A percentile compares a stretch with the other conserved stretches of the same genome.
Conservation (phyloP, 2,113 vertebrate genomes). For the Cavia porcellus region DNA sequence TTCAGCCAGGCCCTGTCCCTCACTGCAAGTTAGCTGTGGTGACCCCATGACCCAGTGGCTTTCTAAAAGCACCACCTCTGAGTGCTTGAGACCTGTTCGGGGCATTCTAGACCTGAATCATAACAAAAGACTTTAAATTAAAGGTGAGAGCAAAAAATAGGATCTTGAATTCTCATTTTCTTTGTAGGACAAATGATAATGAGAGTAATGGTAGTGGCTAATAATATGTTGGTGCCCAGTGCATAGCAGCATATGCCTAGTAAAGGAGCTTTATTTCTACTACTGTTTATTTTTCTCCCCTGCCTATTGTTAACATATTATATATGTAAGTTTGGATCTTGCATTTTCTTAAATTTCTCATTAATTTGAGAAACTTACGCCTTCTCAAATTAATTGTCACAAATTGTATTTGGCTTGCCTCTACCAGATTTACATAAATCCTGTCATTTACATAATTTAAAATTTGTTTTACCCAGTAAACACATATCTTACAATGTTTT, state of each 20-base stretch:
- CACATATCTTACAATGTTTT: background rate
- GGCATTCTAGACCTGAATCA: background rate
- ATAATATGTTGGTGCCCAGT: too few relatives aligned
- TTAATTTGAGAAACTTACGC: slow-evolving; percentile 35
- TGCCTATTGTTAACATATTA: background rate
- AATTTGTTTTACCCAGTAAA: background rate
- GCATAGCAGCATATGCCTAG: too few relatives aligned
- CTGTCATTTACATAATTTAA: slow-evolving; percentile 4
- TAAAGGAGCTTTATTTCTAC: background rate
- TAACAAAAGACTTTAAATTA: background rate
- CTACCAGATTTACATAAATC: background rate
- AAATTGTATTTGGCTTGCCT: background rate
- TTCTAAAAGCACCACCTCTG: background rate
- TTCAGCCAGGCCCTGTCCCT: background rate
- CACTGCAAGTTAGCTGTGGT: background rate
- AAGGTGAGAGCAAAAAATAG: background rate
- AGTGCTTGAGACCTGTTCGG: background rate
- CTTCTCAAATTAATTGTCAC: background rate
- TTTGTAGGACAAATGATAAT: background rate
- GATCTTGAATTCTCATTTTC: background rate
- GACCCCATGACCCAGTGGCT: background rate
- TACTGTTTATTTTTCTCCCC: background rate
- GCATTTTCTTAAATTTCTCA: background rate
- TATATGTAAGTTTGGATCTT: background rate
- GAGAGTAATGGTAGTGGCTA: background rate